phyloP scores from a whole-genome alignment of 2,113 vertebrate genomes.

The Oophaga pumilio region DNA sequence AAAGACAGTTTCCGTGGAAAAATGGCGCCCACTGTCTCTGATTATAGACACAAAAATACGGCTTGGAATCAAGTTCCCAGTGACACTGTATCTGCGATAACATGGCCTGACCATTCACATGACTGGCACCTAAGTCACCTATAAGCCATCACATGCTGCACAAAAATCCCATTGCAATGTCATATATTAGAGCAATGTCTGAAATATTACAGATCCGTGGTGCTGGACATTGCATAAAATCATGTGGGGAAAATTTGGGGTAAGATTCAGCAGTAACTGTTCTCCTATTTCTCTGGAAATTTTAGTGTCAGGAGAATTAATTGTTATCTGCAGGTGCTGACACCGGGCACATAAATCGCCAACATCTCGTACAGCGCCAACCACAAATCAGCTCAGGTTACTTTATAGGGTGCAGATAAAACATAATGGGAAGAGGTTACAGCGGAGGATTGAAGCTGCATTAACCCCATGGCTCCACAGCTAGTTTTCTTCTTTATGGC shows the following conservation, averaged over 20 bases:
- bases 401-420: background rate
- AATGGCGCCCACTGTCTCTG: too few species aligned
- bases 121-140: too few species aligned
- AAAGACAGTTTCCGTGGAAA: too few species aligned
- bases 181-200: background rate
- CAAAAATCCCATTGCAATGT: background rate
- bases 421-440: background rate
- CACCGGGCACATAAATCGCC: conserved; percentile 20
- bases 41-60: too few species aligned
- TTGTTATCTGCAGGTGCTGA: background rate
- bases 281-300: background rate
- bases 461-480: too few species aligned
- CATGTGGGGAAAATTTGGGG: background rate
- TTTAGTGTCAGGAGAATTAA: conserved; percentile 22
- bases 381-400: background rate
- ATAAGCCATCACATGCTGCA: background rate
- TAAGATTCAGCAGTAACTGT: background rate
- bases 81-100: too few species aligned
- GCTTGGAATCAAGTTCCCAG: too few species aligned
- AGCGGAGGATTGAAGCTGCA: background rate
- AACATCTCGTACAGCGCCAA: background rate
- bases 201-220: background rate
- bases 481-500: too few species aligned
- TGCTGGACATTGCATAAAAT: background rate
- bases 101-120: too few species aligned